phyloP scores from a whole-genome alignment of 2,888 invertebrate species.

The Acrocera orbiculus region DNA sequence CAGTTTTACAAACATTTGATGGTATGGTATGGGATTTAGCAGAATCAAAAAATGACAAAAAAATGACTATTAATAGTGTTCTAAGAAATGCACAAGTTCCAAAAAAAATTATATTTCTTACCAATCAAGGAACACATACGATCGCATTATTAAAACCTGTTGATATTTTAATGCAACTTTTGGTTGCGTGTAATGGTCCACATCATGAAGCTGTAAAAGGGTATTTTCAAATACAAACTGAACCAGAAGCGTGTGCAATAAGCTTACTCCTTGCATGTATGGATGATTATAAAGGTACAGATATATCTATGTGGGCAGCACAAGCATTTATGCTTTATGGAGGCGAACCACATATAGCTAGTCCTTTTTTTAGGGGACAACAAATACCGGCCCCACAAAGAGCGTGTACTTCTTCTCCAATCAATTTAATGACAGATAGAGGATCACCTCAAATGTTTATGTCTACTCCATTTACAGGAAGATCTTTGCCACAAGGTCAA shows the following conservation, averaged over 20 bases:
- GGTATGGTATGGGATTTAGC: constrained; percentile 79
- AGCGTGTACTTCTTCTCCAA: too few species aligned
- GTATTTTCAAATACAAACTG: constrained; percentile 68
- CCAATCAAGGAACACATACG: constrained; percentile 74
- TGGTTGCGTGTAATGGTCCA: constrained; percentile 67
- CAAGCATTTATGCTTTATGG: constrained; percentile 86
- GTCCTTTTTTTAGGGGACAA: neutral
- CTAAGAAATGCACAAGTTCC: constrained; percentile 39
- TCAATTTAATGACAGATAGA: constrained; percentile 10
- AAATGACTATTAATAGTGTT: constrained; percentile 16
- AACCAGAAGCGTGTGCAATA: constrained; percentile 79
- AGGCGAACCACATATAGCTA: constrained; percentile 41
- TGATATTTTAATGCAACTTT: constrained; percentile 66
- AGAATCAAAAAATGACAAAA: constrained; percentile 35
- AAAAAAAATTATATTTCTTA: constrained; percentile 67
- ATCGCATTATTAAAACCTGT: constrained; percentile 71
- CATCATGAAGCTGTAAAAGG: constrained; percentile 69
- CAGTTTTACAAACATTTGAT: constrained; percentile 60
- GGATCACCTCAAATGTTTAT: constrained; percentile 22
- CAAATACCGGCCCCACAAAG: constrained; percentile 8
- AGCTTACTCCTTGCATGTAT: constrained; percentile 73
- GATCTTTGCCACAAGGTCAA: constrained; percentile 5
- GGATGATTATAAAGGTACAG: constrained; percentile 36
- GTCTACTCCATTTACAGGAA: constrained; percentile 25
- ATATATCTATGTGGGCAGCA: constrained; percentile 72